phyloP scores from a whole-genome alignment of 2,797 vertebrate genomes.

The Anabas testudineus region DNA sequence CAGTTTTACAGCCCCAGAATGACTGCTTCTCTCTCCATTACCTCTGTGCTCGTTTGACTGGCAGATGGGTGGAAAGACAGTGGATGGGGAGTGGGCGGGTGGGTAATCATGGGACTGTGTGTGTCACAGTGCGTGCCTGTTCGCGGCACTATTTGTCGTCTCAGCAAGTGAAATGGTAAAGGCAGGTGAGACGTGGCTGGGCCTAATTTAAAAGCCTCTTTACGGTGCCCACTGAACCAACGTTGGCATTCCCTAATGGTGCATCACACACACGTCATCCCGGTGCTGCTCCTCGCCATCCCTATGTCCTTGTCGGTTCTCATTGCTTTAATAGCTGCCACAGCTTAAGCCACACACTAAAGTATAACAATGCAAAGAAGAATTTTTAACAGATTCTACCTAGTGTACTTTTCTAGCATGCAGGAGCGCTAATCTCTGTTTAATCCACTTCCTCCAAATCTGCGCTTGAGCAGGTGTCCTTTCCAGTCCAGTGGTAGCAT shows the following conservation, averaged over 20 bases:
- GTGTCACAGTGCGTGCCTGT: slow-evolving; percentile 59
- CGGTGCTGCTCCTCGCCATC: slow-evolving; percentile 28
- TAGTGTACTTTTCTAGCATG: slow-evolving; percentile 21
- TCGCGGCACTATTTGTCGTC: slow-evolving; percentile 63
- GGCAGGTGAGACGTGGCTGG: slow-evolving; percentile 64
- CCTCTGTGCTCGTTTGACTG: slow-evolving; percentile 78
- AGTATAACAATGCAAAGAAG: slow-evolving; percentile 3
- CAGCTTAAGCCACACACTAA: slow-evolving; percentile 27
- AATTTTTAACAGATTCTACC: slow-evolving; percentile 35
- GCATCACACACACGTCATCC: slow-evolving; percentile 62
- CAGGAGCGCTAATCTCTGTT: slow-evolving; percentile 42
- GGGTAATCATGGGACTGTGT: slow-evolving; percentile 70
- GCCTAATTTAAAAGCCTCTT: slow-evolving; percentile 75
- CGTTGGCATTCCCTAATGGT: slow-evolving; percentile 76
- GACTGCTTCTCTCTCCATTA: slow-evolving; percentile 80
- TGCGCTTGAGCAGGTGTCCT: slow-evolving; percentile 47
- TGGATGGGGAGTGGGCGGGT: slow-evolving; percentile 60
- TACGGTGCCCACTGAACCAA: slow-evolving; percentile 70
- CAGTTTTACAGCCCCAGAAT: slow-evolving; percentile 72
- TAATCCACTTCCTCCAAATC: slow-evolving; percentile 54
- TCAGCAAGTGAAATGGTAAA: slow-evolving; percentile 66
- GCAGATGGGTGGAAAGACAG: slow-evolving; percentile 70
- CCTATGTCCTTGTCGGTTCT: slow-evolving; percentile 51
- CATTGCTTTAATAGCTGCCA: slow-evolving; percentile 48
- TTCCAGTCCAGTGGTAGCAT: slow-evolving; percentile 54